Conservation (phyloP, 2,113 vertebrate species). For the Grammomys dolichurus region DNA sequence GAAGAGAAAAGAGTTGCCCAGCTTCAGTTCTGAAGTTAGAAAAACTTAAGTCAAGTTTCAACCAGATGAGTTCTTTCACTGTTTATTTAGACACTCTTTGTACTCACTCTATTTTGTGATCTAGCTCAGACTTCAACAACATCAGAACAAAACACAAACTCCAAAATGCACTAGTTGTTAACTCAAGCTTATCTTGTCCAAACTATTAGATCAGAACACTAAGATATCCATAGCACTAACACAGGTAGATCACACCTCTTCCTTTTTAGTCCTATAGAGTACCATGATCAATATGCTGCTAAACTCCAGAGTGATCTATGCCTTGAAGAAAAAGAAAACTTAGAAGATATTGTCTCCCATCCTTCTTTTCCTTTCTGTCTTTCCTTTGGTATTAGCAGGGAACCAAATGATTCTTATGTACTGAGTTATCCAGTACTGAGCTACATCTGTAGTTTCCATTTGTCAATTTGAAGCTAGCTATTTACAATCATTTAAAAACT, state of each 20-base stretch:
- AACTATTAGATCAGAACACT: background rate
- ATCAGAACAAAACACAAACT: background rate
- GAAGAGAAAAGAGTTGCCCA: background rate
- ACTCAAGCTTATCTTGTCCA: background rate
- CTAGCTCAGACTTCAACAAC: background rate
- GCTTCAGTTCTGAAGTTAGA: background rate
- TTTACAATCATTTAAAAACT: background rate
- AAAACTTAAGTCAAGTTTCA: background rate
- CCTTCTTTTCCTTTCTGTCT: background rate
- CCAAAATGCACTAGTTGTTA: background rate
- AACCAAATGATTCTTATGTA: background rate
- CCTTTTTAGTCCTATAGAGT: background rate
- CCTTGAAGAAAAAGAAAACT: background rate
- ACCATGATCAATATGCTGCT: background rate
- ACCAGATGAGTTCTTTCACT: background rate
- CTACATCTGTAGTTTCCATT: no score
- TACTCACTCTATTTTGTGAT: background rate
- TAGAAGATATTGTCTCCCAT: no score
- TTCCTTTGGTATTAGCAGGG: background rate
- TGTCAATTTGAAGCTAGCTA: background rate
- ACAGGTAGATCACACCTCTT: background rate
- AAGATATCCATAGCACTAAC: background rate
- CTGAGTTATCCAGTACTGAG: no score
- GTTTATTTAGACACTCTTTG: background rate
- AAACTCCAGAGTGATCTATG: background rate